Base-by-base conservation (phyloP, 2,888 invertebrate genomes). In the Trachelus iudaicus region DNA sequence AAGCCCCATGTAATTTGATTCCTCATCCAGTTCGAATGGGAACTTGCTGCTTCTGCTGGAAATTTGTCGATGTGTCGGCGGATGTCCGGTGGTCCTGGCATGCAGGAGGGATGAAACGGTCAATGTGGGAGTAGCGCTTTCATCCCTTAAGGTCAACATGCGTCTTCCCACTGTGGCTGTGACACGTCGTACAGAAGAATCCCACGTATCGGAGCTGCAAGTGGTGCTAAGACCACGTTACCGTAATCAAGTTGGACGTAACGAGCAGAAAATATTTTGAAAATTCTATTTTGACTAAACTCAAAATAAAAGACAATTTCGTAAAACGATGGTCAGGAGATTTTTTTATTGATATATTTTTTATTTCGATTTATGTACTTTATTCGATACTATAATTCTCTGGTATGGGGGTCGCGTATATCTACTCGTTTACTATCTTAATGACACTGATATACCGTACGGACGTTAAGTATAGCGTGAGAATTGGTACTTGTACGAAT, bases 21-120 rank as follows among this genome's bases (percentile, higher is more conserved):
- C 73, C 73, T 34, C 31, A 33, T 13, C 31, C 30, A 71, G 31
- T 71, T n/a, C 12, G 11, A 40, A n/a, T 34, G 73, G 33, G 33
- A 73, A 71, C 71, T 71, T 71, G 30, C 40, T 15, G 31, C 71
- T 33, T n/a, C 71, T 30, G 30, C n/a, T 71, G 31, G 34, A 76
- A 76, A 76, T 73, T 76, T 76, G 79, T 76, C 74, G 73, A 73
- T 76, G 76, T 69, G 69, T 76, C 73, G 76, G 73, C 79, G 79
- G 79, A 79, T 73, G 79, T 79, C 79, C 79, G 79, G 79, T 79
- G 73, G 73, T 76, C 73, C 73, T 73, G 73, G 79, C 37, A 69
- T 33, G 78, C 37, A 68, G 73, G 76, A 35, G 73, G 73, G 73
- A 73, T 15, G 73, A 35, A 73, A 73, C 73, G 73, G 73, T 73